A percentile compares a stretch with the other conserved stretches of the same genome.
These are phyloP conservation scores for Moxostoma hubbsi DNA, from an alignment of 2,797 vertebrate genomes.

Conservation along the genomic window DNA sequence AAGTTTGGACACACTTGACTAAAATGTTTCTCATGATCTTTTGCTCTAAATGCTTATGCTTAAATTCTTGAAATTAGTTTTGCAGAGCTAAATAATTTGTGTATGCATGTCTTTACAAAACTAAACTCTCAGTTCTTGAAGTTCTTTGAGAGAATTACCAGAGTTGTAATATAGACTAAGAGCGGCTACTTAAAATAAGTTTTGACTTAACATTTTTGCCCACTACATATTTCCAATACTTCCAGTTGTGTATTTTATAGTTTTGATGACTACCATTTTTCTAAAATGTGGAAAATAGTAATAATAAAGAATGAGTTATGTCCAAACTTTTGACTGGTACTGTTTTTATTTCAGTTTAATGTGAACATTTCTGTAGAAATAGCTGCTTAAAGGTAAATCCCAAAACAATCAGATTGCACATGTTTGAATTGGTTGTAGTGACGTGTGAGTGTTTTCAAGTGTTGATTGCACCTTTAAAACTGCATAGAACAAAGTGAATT, in stretches of 20 bases:
- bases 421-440: neutral
- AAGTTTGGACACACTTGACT: constrained; percentile 13
- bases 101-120: constrained; percentile 49
- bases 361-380: neutral
- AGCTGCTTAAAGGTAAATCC: constrained; percentile 9
- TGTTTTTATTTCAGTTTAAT: neutral
- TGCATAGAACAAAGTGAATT: constrained; percentile 9
- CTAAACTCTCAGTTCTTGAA: constrained; percentile 15
- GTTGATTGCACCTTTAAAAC: neutral
- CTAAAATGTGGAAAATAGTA: neutral
- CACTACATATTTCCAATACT: neutral
- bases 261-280: neutral
- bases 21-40: constrained; percentile 26
- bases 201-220: no score
- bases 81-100: constrained; percentile 31
- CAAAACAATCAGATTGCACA: neutral
- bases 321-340: neutral
- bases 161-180: neutral
- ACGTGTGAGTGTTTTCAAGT: neutral
- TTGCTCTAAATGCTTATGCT: constrained; percentile 22
- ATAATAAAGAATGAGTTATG: neutral
- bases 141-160: neutral
- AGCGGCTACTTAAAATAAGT: no score
- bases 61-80: constrained; percentile 31
- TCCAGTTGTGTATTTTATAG: neutral